Conservation (phyloP, 1,140 invertebrate species). For the Neodiprion pinetum region DNA sequence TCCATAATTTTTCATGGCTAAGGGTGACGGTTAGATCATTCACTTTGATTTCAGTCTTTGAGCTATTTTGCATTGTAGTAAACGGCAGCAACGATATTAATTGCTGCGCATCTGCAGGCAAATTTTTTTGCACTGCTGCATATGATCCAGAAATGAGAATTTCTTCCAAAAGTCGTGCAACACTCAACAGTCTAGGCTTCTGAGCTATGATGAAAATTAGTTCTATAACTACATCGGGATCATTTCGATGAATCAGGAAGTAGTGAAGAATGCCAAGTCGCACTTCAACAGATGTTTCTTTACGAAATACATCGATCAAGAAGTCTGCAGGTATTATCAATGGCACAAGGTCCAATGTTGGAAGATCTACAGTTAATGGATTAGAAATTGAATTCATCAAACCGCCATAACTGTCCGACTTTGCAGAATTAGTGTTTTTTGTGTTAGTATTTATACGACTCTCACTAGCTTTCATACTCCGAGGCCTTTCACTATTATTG, state of each 20-base stretch:
- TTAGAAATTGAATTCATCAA: constrained; percentile 23
- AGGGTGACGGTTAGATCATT: constrained; percentile 61
- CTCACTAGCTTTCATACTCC: constrained; percentile 18
- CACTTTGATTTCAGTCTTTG: constrained; percentile 63
- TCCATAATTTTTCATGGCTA: constrained; percentile 76
- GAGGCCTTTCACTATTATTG: constrained; percentile 27
- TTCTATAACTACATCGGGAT: constrained; percentile 74
- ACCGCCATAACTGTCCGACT: constrained; percentile 27
- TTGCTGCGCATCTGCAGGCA: constrained; percentile 72
- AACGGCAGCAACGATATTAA: constrained; percentile 75
- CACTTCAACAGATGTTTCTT: constrained; percentile 70
- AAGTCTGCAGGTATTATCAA: constrained; percentile 69
- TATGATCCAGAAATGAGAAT: constrained; percentile 77
- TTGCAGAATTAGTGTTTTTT: constrained; percentile 14
- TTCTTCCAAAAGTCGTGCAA: constrained; percentile 76
- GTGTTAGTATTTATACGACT: constrained; percentile 22
- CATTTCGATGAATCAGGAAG: constrained; percentile 76
- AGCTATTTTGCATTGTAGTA: constrained; percentile 66
- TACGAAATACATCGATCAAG: constrained; percentile 72
- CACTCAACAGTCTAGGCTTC: constrained; percentile 60
- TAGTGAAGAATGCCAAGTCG: constrained; percentile 81
- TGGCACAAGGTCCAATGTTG: constrained; percentile 74
- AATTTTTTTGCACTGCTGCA: constrained; percentile 72
- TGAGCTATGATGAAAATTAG: constrained; percentile 62
- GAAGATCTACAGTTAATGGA: constrained; percentile 68